Conservation (phyloP, 2,113 vertebrate genomes). For the Columba janthina region DNA sequence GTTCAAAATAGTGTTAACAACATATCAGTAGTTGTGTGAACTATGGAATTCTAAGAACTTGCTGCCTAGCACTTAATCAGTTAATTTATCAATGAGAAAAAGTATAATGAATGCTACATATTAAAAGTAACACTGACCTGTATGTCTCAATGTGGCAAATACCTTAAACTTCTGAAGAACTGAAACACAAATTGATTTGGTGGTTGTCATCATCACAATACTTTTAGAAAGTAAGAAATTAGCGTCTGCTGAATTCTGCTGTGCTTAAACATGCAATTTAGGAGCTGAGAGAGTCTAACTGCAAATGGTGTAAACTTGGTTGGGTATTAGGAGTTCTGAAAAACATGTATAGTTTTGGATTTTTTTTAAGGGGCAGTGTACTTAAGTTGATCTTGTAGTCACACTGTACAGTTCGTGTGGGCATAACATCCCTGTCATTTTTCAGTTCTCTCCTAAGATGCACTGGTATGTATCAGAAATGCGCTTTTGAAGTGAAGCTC, state of each 20-base stretch:
- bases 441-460: not conserved
- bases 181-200: not conserved
- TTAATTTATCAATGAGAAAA: not conserved
- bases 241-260: not conserved
- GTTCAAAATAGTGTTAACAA: not conserved
- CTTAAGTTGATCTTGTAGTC: not conserved
- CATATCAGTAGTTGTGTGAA: not conserved
- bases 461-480: not conserved
- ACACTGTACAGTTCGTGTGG: not conserved
- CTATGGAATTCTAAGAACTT: not conserved
- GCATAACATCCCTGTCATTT: not conserved
- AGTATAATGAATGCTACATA: not conserved
- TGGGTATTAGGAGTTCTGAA: not conserved
- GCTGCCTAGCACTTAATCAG: not conserved
- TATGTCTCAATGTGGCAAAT: not conserved
- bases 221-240: not conserved
- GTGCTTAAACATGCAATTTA: not conserved
- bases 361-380: not conserved
- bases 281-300: not conserved
- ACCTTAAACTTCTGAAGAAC: not conserved
- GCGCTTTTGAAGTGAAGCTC: not conserved
- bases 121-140: not conserved
- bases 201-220: not conserved
- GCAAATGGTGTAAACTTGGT: not conserved
- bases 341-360: not conserved